These are phyloP conservation scores for Zoanthus sansibaricus DNA, from an alignment of 92 coral and sea anemone species.

Conservation along the genomic window DNA sequence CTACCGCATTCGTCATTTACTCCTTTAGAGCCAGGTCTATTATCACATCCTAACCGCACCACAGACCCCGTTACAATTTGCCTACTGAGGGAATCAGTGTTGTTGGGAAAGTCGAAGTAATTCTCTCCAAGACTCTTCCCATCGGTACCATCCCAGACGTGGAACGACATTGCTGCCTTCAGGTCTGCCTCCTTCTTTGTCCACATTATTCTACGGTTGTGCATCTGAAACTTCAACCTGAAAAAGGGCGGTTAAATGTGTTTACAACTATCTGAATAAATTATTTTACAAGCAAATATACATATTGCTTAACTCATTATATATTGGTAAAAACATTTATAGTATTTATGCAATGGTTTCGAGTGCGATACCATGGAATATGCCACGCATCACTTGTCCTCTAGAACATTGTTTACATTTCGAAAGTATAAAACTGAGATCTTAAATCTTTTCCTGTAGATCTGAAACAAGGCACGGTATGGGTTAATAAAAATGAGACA, in stretches of 20 bases:
- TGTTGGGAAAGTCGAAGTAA: constrained; percentile 45
- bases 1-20: constrained; percentile 61
- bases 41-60: constrained; percentile 69
- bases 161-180: constrained; percentile 49
- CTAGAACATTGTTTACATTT: too few species aligned
- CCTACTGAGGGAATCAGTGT: constrained; percentile 61
- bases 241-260: not conserved
- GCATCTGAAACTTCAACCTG: constrained; percentile 76
- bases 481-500: too few species aligned
- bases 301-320: too few species aligned
- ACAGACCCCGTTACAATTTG: constrained; percentile 49
- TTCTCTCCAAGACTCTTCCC: constrained; percentile 58
- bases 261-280: not conserved
- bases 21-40: constrained; percentile 72
- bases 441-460: too few species aligned
- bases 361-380: too few species aligned
- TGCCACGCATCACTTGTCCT: too few species aligned
- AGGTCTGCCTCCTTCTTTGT: constrained; percentile 58
- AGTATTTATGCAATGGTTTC: too few species aligned
- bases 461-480: too few species aligned
- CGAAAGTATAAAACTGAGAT: too few species aligned
- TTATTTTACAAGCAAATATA: not conserved
- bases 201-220: constrained; percentile 64
- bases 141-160: constrained; percentile 82
- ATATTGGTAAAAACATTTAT: too few species aligned